A percentile compares a stretch with the other conserved stretches of the same genome.
These are phyloP conservation scores for Alouatta palliata DNA, from an alignment of 2,113 vertebrate genomes.

Conservation along the genomic window DNA sequence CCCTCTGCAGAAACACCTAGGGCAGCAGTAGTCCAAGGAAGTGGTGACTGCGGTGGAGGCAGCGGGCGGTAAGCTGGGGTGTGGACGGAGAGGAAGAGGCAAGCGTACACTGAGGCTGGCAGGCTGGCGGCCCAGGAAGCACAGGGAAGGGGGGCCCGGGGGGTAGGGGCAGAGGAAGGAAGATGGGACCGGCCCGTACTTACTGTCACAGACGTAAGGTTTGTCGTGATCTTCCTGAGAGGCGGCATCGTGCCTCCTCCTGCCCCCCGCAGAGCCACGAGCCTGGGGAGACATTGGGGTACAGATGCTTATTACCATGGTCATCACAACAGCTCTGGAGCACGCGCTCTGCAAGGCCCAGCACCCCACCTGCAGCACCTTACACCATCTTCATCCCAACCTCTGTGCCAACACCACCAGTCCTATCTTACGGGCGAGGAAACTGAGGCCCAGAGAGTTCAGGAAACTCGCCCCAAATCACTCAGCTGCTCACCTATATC, in stretches of 20 bases:
- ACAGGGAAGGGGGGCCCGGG: not conserved
- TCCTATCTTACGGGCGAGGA: not conserved
- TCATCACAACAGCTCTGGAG: not conserved
- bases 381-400: not conserved
- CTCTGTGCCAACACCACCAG: not conserved
- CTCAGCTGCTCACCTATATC: not conserved
- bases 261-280: conserved; percentile 92
- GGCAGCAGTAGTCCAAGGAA: not conserved
- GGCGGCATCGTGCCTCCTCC: conserved; percentile 91
- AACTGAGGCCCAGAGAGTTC: not conserved
- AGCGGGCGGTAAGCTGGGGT: conserved; percentile 44
- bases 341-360: accelerated
- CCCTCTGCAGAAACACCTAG: conserved; percentile 60
- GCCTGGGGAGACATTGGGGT: conserved; percentile 85
- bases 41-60: not conserved
- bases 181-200: conserved; percentile 82
- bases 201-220: conserved; percentile 99
- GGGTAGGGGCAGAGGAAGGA: not conserved
- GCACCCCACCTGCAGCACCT: accelerated
- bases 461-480: not conserved
- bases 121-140: conserved; percentile 39
- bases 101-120: not conserved
- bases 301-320: not conserved
- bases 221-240: conserved; percentile 95
- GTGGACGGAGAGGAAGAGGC: conserved; percentile 20